Base-by-base conservation (phyloP, 23 tunicate genomes). In the Styela plicata region DNA sequence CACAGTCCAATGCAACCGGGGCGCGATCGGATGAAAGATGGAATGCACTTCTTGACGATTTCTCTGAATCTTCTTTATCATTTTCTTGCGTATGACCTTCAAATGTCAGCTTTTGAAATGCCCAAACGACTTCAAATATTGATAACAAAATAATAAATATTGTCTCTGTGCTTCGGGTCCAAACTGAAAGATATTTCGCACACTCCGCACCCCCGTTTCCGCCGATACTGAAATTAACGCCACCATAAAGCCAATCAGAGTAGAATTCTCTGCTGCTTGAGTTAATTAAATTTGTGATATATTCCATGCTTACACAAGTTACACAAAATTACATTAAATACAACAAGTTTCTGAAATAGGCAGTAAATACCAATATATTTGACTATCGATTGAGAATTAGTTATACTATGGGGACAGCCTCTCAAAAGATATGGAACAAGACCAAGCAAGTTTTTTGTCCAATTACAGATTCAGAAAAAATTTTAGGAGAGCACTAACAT, bases 161-260 rank as follows among this genome's bases (percentile, higher is more conserved):
- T 2, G 94, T 79, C 68, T 89, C 94, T 31, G 31, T 22, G 2
- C 85, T 25, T 73, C 94, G 52, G 18, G 83, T 87, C 52, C 2
- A 32, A 26, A 63, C 3, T n/a, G 88, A 62, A 23, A 89, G 64
- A 73, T 84, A 89, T 18, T 36, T 35, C 2, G 86, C 83, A 61
- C 94, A 89, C 37, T 84, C 88, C 0, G 84, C 83, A 1, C 94
- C 94, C 1, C 94, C 94, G 34, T 89, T 89, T 64, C 94, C 94
- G 0, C 33, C 88, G 16, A 89, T 21, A 35, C 73, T 65, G 37
- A 79, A 84, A 67, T 89, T 82, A 20, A 89, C 86, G 31, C 94
- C 94, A 10, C 85, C 88, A 70, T 89, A 89, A 31, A 89, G 31
- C 88, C 88, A 84, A 2, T 76, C 81, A 26, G 37, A 24, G 81